Conservation (phyloP, 92 coral and sea anemone species). For the Siderastrea siderea region DNA sequence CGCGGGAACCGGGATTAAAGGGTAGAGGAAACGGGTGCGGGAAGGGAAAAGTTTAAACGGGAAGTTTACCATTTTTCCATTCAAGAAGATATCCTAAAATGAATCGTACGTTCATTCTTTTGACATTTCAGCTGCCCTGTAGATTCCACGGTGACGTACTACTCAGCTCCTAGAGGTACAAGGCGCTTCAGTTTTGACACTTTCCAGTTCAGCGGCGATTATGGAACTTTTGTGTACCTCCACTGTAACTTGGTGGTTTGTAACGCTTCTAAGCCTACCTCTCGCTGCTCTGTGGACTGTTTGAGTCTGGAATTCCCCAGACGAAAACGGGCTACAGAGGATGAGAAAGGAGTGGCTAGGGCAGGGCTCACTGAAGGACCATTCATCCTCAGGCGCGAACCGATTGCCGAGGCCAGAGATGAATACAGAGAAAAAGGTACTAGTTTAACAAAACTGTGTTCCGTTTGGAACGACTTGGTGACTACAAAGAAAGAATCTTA, state of each 20-base stretch:
- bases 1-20: too few relatives aligned
- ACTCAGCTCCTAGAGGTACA: conserved; percentile 46
- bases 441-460: not conserved
- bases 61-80: too few relatives aligned
- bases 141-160: conserved; percentile 76
- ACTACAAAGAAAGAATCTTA: not conserved
- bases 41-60: too few relatives aligned
- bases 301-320: conserved; percentile 48
- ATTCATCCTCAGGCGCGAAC: conserved; percentile 43
- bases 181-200: conserved; percentile 88
- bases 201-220: conserved; percentile 77
- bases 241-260: conserved; percentile 87
- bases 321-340: conserved; percentile 49
- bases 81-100: too few relatives aligned
- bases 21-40: too few relatives aligned
- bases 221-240: conserved; percentile 77
- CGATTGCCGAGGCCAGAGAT: not conserved
- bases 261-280: conserved; percentile 77
- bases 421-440: conserved; percentile 19
- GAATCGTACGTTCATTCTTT: not conserved
- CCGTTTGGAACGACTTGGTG: not conserved
- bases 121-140: conserved; percentile 58
- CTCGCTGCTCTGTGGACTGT: conserved; percentile 78
- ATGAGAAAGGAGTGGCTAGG: conserved; percentile 50
- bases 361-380: conserved; percentile 85